These are phyloP conservation scores for Caenorhabditis plicata DNA, from an alignment of 2,888 invertebrate species.

Conservation along the genomic window DNA sequence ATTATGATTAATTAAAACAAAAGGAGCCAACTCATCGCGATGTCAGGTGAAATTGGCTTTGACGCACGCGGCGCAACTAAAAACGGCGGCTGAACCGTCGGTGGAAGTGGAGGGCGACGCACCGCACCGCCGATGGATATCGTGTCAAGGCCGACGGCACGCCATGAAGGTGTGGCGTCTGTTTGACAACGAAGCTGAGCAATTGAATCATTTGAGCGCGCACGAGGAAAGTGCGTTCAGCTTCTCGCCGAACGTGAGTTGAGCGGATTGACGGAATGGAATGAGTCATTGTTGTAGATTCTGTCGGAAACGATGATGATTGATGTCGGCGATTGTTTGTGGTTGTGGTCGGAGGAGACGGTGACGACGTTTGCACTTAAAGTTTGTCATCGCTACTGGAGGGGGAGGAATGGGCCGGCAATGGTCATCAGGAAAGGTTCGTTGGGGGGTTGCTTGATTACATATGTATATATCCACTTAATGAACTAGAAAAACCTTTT, in stretches of 20 bases:
- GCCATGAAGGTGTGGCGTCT: conserved; percentile 45
- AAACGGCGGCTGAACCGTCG: conserved; percentile 2
- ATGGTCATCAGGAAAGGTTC: conserved; percentile 44
- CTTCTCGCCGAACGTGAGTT: conserved; percentile 34
- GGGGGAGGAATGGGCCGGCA: conserved; percentile 19
- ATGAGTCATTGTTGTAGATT: conserved; percentile 11
- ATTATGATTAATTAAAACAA: neutral
- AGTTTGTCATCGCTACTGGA: conserved; percentile 44
- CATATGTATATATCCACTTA: too few relatives aligned
- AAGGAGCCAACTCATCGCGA: conserved; percentile 17
- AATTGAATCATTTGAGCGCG: conserved; percentile 21
- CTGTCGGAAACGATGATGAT: conserved; percentile 45
- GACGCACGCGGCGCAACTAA: conserved; percentile 11
- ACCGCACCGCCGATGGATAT: conserved; percentile 22
- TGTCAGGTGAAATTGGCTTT: conserved; percentile 18
- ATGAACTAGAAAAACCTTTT: too few relatives aligned
- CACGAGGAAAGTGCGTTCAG: conserved; percentile 41
- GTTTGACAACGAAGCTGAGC: conserved; percentile 45
- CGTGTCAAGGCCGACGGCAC: conserved; percentile 13
- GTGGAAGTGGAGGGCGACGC: conserved; percentile 42
- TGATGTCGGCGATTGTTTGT: conserved; percentile 48
- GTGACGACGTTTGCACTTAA: conserved; percentile 44
- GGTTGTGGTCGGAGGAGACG: conserved; percentile 54
- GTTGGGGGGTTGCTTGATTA: too few relatives aligned
- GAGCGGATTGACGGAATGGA: neutral